Evolutionary conservation across 2,888 invertebrate genomes (phyloP).

Genomic region (Yponomeuta malinellus): DNA sequence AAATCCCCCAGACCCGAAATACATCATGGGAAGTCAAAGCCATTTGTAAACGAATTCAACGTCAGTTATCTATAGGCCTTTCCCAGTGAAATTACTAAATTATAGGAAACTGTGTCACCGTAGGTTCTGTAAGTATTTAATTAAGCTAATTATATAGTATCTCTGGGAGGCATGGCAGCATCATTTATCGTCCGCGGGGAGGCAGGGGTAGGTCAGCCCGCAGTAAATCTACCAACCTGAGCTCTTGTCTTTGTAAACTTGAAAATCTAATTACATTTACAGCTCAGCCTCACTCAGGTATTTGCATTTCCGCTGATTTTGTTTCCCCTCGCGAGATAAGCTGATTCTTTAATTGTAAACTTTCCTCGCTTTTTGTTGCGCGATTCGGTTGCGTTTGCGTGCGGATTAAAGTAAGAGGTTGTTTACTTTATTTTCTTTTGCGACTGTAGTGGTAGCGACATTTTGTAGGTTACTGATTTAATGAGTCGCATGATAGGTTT

Average conservation of each 20-base stretch:
- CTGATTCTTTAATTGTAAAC: constrained; percentile 30
- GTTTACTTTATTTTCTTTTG: neutral
- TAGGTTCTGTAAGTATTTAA: neutral
- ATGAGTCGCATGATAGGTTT: no score
- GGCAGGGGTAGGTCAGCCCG: constrained; percentile 67
- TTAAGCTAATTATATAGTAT: constrained; percentile 42
- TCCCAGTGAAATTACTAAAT: no score
- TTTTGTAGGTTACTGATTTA: no score
- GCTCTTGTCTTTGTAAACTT: constrained; percentile 73
- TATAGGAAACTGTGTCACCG: neutral
- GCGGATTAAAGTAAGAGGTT: neutral
- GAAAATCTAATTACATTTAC: constrained; percentile 75
- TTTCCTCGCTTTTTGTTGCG: constrained; percentile 7
- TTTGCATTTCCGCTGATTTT: constrained; percentile 67
- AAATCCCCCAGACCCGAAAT: no score
- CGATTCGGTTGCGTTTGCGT: neutral
- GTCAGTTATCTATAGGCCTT: no score
- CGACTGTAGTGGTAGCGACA: neutral
- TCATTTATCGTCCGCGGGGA: constrained; percentile 60
- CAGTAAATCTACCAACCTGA: constrained; percentile 73
- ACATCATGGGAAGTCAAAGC: no score
- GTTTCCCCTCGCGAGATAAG: constrained; percentile 43
- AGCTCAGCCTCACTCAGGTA: constrained; percentile 64
- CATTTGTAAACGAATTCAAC: no score
- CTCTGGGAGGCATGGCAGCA: constrained; percentile 62